Conservation (phyloP, 2,888 invertebrate genomes). For the Cheilosia grossa region DNA sequence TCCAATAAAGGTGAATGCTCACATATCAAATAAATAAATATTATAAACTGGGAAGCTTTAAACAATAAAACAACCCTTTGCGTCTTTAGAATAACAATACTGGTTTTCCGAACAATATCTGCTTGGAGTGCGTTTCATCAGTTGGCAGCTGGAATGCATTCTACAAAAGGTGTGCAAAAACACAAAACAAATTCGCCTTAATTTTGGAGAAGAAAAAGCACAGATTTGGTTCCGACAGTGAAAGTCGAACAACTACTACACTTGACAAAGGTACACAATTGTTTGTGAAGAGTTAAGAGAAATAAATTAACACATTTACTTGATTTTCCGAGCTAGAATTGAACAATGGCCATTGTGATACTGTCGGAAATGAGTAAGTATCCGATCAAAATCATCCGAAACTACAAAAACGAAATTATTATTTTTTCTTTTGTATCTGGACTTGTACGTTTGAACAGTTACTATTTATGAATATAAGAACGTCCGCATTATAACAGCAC, state of each 20-base stretch:
- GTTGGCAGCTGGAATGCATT: constrained; percentile 58
- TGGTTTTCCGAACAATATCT: constrained; percentile 42
- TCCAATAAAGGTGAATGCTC: constrained; percentile 48
- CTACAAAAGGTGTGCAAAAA: constrained; percentile 51
- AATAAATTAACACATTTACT: background rate
- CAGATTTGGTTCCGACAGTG: background rate
- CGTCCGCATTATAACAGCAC: no score
- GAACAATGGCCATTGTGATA: background rate
- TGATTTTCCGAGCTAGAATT: constrained; percentile 40
- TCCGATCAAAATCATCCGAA: background rate
- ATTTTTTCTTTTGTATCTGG: no score
- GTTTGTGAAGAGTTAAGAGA: background rate
- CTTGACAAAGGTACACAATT: constrained; percentile 19
- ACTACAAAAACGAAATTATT: background rate
- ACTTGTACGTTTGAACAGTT: no score
- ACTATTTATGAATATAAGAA: no score
- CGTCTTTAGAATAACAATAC: constrained; percentile 25
- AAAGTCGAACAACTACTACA: background rate
- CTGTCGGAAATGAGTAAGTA: constrained; percentile 23
- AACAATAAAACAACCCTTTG: background rate
- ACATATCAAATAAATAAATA: background rate
- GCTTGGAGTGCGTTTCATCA: constrained; percentile 37
- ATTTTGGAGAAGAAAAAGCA: background rate
- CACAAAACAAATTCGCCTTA: constrained; percentile 39
- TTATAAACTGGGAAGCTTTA: background rate